Base-by-base conservation (phyloP, 2,113 vertebrate genomes). In the Octodon degus region DNA sequence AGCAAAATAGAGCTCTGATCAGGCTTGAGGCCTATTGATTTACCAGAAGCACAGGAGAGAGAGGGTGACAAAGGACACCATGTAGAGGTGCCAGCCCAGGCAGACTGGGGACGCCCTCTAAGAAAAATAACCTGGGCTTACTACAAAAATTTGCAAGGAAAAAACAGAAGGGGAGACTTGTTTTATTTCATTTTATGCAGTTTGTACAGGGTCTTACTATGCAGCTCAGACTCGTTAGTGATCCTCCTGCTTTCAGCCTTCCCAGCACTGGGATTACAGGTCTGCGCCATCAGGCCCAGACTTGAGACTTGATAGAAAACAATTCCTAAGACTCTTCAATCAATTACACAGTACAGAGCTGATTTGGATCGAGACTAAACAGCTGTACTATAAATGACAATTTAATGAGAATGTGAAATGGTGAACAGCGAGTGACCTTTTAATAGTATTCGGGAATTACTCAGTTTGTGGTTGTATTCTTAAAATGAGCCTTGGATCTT, bases 1-100 rank as follows among this genome's bases (percentile, higher is more conserved):
- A 34, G 34, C 30, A 37, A 60, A 86, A 37, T 47, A n/a, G 3
- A 85, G 27, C 11, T 27, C 70, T 43, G 81, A 40, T 34, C 19
- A 72, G 55, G 55, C 27, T n/a, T 30, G 30, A 12, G 53, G 12
- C 13, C 40, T 37, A n/a, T 12, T 11, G 43, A 53, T 37, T 67
- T 43, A n/a, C 8, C 1, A 34, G 82, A 58, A 43, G 50, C 0
- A 13, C 0, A 62, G 40, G 37, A 60, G 22, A 17, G 7, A 16
- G 3, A 30, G 10, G 83, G 62, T 37, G 60, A 53, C 11, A 0
- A 76, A 53, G 55, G 77, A 60, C 1, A 7, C 76, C 14, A 12
- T 0, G 68, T 53, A 72, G 25, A 40, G 0, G 3, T 4, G 2
- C 5, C 8, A 22, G 65, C 25, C 10, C 19, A 34, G 13, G 40